Base-by-base conservation (phyloP, 1,140 invertebrate genomes). In the Sminthurides bifidus region DNA sequence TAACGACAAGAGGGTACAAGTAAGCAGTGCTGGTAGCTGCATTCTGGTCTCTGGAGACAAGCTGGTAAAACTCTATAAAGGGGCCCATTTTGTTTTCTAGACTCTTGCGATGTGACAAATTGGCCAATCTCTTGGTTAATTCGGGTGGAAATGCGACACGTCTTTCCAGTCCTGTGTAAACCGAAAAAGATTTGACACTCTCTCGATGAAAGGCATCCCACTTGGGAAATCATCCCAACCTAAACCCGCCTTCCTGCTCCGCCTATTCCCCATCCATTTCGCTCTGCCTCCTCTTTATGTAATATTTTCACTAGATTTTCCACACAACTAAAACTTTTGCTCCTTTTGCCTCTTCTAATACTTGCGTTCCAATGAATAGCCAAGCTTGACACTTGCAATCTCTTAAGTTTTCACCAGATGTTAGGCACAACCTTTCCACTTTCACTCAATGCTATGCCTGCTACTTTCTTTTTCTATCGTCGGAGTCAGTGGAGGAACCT, bases 71-170 rank as follows among this genome's bases (percentile, higher is more conserved):
- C 59, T 60, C 58, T 45, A 56, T 59, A 56, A 59, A 63, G 60
- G n/a, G 52, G 56, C 46, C 60, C 49, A 54, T 58, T 62, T 56
- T 58, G 51, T 49, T 59, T 40, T 30, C 21, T 12, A 45, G 43
- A 54, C 54, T 55, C 59, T 56, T 51, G 50, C 55, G 59, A 58
- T 58, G 60, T 62, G 60, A 62, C 60, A 62, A 62, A 62, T 59
- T 62, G 60, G 60, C 33, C 60, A 63, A 63, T 59, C 57, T 59
- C 53, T 59, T 59, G 54, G 57, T 63, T 63, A 63, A 63, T 63
- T 63, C 61, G 58, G 50, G 57, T 59, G 58, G 61, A 63, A 63
- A 59, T 59, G 35, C 57, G 56, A 59, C 60, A 62, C 60, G 56
- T 59, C 51, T 51, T 51, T 40, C 46, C 40, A 23, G 40, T 50